A percentile compares a stretch with the other conserved stretches of the same genome.
Conservation (phyloP, 2,113 vertebrate genomes). For the cattle (Bos taurus) region ARS-UCD2.0 NC_037356.1:12931001-12931500, state of each 20-base stretch:
- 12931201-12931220: not conserved
- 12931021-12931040: not conserved
- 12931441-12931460: not conserved
- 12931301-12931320: not conserved
- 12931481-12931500: not conserved
- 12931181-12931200: not conserved
- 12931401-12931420: not conserved
- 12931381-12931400: not conserved
- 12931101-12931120: not conserved
- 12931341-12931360: not conserved
- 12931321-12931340: not conserved
- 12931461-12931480: not conserved
- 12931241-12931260: not conserved
- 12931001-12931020: not conserved
- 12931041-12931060: not conserved
- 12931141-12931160: not conserved
- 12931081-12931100: not conserved
- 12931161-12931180: not conserved
- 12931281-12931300: not conserved
- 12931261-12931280: not conserved
- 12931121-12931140: not conserved
- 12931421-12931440: accelerated
- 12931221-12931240: not conserved
- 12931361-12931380: not conserved
- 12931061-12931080: not conserved